Conservation (phyloP, 2,113 vertebrate species). For the Nansenia antarctica region DNA sequence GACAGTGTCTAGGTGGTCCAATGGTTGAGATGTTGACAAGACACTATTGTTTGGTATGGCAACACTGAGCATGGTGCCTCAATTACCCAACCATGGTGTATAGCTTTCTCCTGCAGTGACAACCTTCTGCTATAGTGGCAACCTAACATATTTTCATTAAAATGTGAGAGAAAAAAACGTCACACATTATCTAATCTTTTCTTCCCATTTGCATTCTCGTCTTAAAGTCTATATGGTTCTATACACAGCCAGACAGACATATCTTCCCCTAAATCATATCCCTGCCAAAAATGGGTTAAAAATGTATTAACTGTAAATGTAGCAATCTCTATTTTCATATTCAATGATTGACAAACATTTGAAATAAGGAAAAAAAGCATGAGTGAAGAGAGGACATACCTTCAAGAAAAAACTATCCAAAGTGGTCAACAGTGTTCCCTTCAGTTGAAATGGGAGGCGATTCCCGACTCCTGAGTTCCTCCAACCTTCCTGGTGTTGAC, state of each 20-base stretch:
- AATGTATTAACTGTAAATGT: no score
- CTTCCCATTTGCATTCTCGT: neutral
- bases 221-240: neutral
- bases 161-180: no score
- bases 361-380: no score
- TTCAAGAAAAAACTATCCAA: neutral
- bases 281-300: no score
- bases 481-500: neutral
- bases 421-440: neutral
- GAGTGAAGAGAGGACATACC: neutral
- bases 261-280: neutral
- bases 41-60: constrained; percentile 60
- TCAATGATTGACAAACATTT: no score
- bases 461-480: neutral
- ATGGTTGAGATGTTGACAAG: constrained; percentile 47
- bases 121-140: neutral
- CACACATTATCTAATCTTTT: neutral
- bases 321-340: no score
- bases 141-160: no score
- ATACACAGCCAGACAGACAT: neutral
- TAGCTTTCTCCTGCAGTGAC: neutral
- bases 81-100: constrained; percentile 23
- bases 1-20: no score
- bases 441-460: neutral
- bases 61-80: constrained; percentile 41